Base-by-base conservation (phyloP, 2,888 invertebrate species). In the Papilio elwesi region DNA sequence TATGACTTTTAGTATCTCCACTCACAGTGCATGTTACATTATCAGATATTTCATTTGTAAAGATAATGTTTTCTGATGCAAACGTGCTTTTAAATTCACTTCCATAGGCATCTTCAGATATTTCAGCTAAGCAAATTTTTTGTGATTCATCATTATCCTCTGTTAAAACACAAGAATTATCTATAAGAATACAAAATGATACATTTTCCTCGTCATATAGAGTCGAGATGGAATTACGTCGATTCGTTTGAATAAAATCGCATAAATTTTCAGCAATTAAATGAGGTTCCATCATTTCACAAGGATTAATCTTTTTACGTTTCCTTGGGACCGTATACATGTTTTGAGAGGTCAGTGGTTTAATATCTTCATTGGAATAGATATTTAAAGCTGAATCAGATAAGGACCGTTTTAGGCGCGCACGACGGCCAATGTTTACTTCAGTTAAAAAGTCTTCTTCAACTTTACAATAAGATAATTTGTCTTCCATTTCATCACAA, bases 101-200 rank as follows among this genome's bases (percentile, higher is more conserved):
- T 49, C 66, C 70, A 66, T n/a, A 68, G 49, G 12, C 66, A 63
- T 69, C 84, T 78, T 87, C 85, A 13, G 86, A 74, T 62, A 87
- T 78, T 76, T 90, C 87, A 52, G 89, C 83, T 69, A 84, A 89
- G 79, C 87, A 89, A 70, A 89, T 79, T 80, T 91, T 90, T 68
- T 85, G 84, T 62, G 80, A 78, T 51, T 83, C 87, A 48, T 85
- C 87, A 75, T 80, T 84, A 81, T 88, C 91, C 79, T 90, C 89
- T 3, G 88, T 81, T 76, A 92, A 84, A 76, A 92, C 88, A 75
- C 90, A 89, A 76, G 88, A 85, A 76, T 92, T 84, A 74, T 91
- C 91, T 76, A 93, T 92, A 62, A 92, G 80, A 76, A 93, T 93
- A 78, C 92, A 93, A 81, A 90, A 88, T 0, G 91, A 90, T 49